A percentile compares a stretch with the other conserved stretches of the same genome.
Conservation (phyloP, 2,113 vertebrate genomes). For the Electrona antarctica region DNA sequence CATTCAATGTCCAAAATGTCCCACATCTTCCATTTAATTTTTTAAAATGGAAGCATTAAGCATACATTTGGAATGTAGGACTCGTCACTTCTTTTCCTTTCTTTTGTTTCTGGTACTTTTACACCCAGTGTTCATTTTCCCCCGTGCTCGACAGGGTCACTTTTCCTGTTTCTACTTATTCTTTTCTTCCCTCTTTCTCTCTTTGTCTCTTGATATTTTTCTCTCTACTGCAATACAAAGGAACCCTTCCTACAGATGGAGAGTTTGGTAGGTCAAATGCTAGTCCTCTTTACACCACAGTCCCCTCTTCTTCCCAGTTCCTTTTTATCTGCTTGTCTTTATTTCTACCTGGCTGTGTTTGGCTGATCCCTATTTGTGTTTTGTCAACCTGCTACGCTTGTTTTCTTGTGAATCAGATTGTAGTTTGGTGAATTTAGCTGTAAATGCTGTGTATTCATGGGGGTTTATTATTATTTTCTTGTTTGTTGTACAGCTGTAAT, state of each 20-base stretch:
- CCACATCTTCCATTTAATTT: neutral
- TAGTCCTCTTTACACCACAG: neutral
- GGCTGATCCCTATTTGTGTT: no score
- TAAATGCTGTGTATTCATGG: no score
- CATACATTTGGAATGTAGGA: no score
- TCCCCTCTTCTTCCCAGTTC: neutral
- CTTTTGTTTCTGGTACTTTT: neutral
- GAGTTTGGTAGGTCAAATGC: constrained; percentile 88
- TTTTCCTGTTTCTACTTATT: constrained; percentile 25
- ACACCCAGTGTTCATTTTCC: neutral
- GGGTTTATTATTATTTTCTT: no score
- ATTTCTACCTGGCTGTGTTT: neutral
- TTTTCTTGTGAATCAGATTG: neutral
- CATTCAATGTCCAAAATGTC: neutral
- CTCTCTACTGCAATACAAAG: constrained; percentile 71
- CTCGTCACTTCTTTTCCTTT: neutral
- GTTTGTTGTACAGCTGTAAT: no score
- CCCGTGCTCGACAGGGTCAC: neutral
- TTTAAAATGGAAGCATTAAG: neutral
- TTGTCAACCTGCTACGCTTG: neutral
- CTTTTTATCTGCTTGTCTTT: neutral
- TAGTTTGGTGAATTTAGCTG: neutral
- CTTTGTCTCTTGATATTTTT: constrained; percentile 11
- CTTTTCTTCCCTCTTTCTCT: constrained; percentile 35
- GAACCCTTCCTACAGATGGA: constrained; percentile 88